Evolutionary conservation across 1,140 invertebrate genomes (phyloP).

Genomic region (Anthonomus grandis): DNA sequence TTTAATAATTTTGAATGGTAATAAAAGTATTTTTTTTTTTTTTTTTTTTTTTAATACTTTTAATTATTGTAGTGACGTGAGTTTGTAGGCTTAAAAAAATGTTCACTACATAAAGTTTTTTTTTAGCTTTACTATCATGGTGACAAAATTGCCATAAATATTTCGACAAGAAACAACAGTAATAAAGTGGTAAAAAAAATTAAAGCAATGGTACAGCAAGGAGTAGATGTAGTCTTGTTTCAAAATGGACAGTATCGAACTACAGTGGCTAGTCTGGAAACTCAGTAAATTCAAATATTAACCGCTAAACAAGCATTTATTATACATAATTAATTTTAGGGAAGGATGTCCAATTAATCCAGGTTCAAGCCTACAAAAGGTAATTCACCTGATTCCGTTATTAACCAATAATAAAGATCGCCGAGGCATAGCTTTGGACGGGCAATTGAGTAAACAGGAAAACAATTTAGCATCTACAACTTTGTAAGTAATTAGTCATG

Average conservation of each 20-base stretch:
- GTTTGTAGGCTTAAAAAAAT: too few relatives aligned
- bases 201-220: constrained; percentile 87
- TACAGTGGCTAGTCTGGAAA: constrained; percentile 88
- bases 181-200: constrained; percentile 99
- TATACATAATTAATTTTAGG: constrained; percentile 51
- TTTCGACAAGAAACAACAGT: constrained; percentile 94
- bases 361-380: constrained; percentile 88
- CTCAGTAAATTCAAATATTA: constrained; percentile 68
- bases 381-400: constrained; percentile 81
- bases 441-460: constrained; percentile 84
- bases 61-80: too few relatives aligned
- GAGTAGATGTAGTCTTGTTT: constrained; percentile 97
- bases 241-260: constrained; percentile 98
- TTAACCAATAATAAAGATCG: constrained; percentile 81
- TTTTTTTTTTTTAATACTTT: too few relatives aligned
- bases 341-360: constrained; percentile 94
- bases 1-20: too few relatives aligned
- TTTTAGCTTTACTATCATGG: constrained; percentile 90
- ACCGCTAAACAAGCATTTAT: background rate
- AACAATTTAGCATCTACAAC: constrained; percentile 95
- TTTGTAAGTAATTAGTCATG: constrained; percentile 63
- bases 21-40: too few relatives aligned
- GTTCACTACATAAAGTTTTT: too few relatives aligned
- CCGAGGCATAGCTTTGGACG: constrained; percentile 92
- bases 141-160: constrained; percentile 89